Percentiles rank a stretch among this genome's conserved stretches.
Evolutionary conservation across 1,140 invertebrate genomes (phyloP).

Genomic region (Dendroctonus ponderosae): DNA sequence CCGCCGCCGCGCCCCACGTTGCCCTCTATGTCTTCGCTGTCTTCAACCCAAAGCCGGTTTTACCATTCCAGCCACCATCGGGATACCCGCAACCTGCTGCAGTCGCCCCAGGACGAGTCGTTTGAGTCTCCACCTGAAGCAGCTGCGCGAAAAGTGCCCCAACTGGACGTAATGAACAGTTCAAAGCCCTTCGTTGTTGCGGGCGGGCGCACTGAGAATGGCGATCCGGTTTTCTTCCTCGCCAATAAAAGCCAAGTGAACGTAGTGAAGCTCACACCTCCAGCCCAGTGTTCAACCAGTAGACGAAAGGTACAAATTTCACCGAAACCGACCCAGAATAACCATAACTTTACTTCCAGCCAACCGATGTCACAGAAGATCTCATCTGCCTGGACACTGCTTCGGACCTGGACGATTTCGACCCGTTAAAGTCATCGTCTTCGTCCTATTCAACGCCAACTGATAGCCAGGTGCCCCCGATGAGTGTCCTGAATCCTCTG

Average conservation of each 20-base stretch:
- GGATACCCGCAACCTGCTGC: conserved; percentile 46
- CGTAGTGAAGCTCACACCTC: conserved; percentile 49
- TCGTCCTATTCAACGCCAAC: conserved; percentile 34
- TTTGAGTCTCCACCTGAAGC: conserved; percentile 39
- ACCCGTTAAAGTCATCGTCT: conserved; percentile 54
- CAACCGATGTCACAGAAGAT: conserved; percentile 54
- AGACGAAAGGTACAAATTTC: conserved; percentile 44
- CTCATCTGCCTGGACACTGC: conserved; percentile 60
- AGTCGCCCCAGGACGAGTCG: conserved; percentile 45
- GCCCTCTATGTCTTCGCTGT: conserved; percentile 33
- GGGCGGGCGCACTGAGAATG: conserved; percentile 48
- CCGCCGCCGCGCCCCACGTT: conserved; percentile 34
- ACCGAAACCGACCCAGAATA: neutral
- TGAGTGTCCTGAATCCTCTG: conserved; percentile 47
- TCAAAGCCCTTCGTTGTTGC: conserved; percentile 49
- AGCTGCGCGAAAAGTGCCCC: conserved; percentile 29
- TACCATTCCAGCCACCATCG: conserved; percentile 36
- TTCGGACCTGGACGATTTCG: conserved; percentile 61
- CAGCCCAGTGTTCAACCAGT: conserved; percentile 39
- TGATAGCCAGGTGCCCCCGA: conserved; percentile 33
- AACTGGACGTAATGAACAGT: conserved; percentile 43
- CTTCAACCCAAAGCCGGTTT: conserved; percentile 38
- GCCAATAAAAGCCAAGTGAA: conserved; percentile 48
- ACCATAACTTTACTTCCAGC: conserved; percentile 30
- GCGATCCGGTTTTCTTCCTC: conserved; percentile 49